phyloP scores from a whole-genome alignment of 2,888 invertebrate species.

The Drosophila maculinotata region DNA sequence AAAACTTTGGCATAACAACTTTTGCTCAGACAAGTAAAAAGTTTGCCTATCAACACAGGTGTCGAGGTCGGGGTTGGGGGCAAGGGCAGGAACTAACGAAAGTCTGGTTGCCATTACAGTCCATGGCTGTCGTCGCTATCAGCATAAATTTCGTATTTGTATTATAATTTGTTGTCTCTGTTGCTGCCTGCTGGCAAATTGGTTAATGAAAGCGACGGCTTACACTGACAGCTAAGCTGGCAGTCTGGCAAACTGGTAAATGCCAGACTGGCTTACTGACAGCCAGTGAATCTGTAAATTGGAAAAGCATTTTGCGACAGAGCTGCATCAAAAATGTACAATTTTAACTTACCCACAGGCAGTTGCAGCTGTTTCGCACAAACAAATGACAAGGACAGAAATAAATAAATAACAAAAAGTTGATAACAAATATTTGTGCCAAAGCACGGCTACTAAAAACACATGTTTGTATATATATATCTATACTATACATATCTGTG shows the following conservation, averaged over 20 bases:
- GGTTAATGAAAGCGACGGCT: conserved; percentile 70
- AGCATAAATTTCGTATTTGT: conserved; percentile 79
- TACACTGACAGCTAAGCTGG: conserved; percentile 16
- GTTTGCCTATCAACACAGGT: conserved; percentile 62
- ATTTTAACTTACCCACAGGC: conserved; percentile 37
- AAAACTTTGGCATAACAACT: conserved; percentile 71
- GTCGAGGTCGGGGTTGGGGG: background rate
- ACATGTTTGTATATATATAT: too few species aligned
- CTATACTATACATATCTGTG: too few species aligned
- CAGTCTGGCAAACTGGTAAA: conserved; percentile 29
- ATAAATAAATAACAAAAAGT: conserved; percentile 18
- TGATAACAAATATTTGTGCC: conserved; percentile 34
- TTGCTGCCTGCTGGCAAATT: conserved; percentile 52
- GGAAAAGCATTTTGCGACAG: conserved; percentile 58
- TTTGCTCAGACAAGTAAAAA: conserved; percentile 68
- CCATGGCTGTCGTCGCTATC: conserved; percentile 54
- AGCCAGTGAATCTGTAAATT: conserved; percentile 43
- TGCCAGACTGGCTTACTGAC: conserved; percentile 41
- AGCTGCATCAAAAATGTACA: conserved; percentile 59
- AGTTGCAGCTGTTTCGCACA: conserved; percentile 54
- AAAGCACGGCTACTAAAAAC: conserved; percentile 45
- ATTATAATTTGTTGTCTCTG: conserved; percentile 70
- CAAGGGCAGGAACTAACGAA: conserved; percentile 42
- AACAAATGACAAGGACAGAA: background rate
- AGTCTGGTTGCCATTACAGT: conserved; percentile 57